Evolutionary conservation across 1,140 invertebrate species (phyloP), one percentile per base, ranked within the genome.

Genomic region (Drosophila insularis): DNA sequence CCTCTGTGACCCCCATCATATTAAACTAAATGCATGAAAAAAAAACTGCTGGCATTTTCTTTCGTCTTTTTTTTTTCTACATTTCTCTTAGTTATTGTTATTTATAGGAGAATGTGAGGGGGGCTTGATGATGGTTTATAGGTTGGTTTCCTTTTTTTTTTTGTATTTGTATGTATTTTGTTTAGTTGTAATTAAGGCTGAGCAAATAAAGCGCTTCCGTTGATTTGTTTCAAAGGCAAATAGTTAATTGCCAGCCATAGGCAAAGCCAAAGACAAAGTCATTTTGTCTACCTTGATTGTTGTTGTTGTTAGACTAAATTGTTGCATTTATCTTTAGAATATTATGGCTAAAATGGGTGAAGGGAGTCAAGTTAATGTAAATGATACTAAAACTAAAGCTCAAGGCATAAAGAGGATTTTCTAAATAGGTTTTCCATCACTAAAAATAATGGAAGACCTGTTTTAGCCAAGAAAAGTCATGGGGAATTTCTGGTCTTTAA

Each of bases 151-250:
- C 31, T 59, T 40, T 71, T 67, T 68, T 68, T 60, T 10, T 19
- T n/a, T 50, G 11, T 63, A 40, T 40, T 39, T 50, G 11, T 50
- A 1, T 66, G 73, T 68, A 86, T 86, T 87, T 87, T 85, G 81
- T 89, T 89, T 89, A 50, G 80, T 78, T 89, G 84, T 89, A 89
- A 84, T 89, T 89, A 89, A 85, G 84, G 71, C 80, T 84, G 85
- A 74, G 80, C 85, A 89, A 84, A 84, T 89, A 87, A 84, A 80
- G 73, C 73, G 85, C 84, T 89, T 89, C 85, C 84, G 85, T 89
- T 89, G 85, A 89, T 89, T 89, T 89, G 80, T 89, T 89, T 89
- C 80, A 87, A 78, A 80, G 74, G 75, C 84, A 89, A 87, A 87
- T 87, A 84, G 84, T 89, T 89, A 89, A 87, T 87, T 87, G 84